Percentiles rank a stretch among this genome's conserved stretches.
These are phyloP conservation scores for Drosophila eohydei DNA, from an alignment of 2,888 invertebrate species.

Conservation along the genomic window DNA sequence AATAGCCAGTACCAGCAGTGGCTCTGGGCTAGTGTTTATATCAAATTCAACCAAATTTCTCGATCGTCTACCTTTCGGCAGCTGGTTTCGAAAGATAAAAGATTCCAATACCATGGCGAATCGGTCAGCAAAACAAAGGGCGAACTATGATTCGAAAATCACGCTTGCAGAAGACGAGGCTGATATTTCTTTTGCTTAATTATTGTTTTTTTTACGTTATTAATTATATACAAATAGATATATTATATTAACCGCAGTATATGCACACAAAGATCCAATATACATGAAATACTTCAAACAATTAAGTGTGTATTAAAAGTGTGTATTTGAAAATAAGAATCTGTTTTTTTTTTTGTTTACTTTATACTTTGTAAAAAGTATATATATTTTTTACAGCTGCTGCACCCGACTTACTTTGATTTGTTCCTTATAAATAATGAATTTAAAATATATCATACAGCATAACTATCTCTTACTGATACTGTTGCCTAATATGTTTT, in stretches of 20 bases:
- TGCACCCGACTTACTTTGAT: too few relatives aligned
- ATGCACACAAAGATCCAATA: not conserved
- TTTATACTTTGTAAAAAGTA: not conserved
- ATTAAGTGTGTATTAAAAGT: not conserved
- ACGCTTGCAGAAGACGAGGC: conserved; percentile 34
- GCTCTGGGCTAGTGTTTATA: conserved; percentile 60
- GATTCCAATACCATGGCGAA: conserved; percentile 61
- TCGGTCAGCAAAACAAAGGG: not conserved
- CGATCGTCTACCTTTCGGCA: conserved; percentile 83
- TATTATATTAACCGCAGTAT: not conserved
- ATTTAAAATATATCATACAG: too few relatives aligned
- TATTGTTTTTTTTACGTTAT: not conserved
- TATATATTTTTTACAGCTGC: not conserved
- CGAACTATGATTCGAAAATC: conserved; percentile 36
- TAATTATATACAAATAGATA: not conserved
- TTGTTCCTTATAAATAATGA: too few relatives aligned
- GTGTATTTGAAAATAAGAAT: not conserved
- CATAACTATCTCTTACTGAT: too few relatives aligned
- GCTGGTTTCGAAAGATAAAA: conserved; percentile 85
- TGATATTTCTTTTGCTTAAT: conserved; percentile 52
- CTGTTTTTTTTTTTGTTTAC: not conserved
- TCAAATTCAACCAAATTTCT: conserved; percentile 77
- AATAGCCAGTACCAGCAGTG: conserved; percentile 40
- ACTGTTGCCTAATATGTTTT: too few relatives aligned
- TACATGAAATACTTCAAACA: not conserved